A percentile compares a stretch with the other conserved stretches of the same genome.
Evolutionary conservation across 2,888 invertebrate genomes (phyloP).

Genomic region (Glyphotaelius pellucidus): DNA sequence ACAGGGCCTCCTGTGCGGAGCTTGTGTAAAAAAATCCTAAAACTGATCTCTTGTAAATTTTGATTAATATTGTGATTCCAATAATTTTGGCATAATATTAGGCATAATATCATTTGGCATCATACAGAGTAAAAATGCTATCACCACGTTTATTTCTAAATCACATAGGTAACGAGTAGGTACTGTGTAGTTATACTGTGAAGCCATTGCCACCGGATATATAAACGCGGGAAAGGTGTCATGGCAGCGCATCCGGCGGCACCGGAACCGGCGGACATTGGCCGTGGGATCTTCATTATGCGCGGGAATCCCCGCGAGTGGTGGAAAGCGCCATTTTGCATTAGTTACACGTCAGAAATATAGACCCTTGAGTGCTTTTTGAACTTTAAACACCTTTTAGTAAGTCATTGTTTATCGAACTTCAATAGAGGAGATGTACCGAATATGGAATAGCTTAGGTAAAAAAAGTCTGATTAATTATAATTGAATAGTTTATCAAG

Average conservation of each 20-base stretch:
- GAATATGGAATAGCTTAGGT: no score
- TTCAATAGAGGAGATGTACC: no score
- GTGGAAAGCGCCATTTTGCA: not conserved
- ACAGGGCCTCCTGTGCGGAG: no score
- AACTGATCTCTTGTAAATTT: no score
- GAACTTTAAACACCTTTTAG: not conserved
- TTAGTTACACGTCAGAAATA: not conserved
- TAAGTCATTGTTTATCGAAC: not conserved
- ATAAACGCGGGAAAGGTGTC: not conserved
- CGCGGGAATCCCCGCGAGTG: not conserved
- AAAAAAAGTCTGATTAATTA: no score
- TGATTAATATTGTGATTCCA: no score
- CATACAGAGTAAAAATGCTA: not conserved
- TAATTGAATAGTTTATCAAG: no score
- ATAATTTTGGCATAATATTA: no score
- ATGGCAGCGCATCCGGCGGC: constrained; percentile 16
- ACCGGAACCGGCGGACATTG: constrained; percentile 27
- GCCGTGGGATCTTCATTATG: constrained; percentile 15
- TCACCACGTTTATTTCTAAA: not conserved
- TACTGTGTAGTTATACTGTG: not conserved
- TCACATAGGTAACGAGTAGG: not conserved
- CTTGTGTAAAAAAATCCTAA: no score
- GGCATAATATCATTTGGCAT: no score
- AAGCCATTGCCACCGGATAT: not conserved
- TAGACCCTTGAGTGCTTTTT: not conserved